Base-by-base conservation (phyloP, 2,113 vertebrate genomes). In the Pterocles burchelli region DNA sequence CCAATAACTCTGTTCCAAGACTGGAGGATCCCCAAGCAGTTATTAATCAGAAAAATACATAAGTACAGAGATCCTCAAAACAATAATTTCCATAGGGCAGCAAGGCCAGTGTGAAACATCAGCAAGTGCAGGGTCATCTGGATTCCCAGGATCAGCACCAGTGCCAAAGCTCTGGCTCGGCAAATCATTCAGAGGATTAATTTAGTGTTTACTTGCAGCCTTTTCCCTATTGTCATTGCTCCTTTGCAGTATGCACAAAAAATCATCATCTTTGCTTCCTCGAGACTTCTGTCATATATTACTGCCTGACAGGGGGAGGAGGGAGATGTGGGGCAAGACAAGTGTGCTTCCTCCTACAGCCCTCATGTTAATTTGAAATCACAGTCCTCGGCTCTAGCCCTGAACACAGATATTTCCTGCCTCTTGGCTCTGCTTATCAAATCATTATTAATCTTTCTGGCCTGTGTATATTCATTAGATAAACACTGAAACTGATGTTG, bases 381-480 rank as follows among this genome's bases (percentile, higher is more conserved):
- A 41, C 1, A 14, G 59, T 89, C 71, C 70, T 6, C 15, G 2
- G 82, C 86, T 66, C 88, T 10, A 63, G 76, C 84, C 65, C 85
- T 15, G 14, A 75, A 46, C 74, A 33, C 0, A 1, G 84, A 12
- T 68, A 83, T 91, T 90, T 89, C 95, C 94, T 86, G 72, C 78
- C 96, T 92, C 93, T 87, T 52, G 79, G 93, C 86, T 92, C 92
- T 85, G 87, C 89, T 77, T 58, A 80, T 38, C 62, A 74, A 82
- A 94, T 73, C 90, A 73, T 95, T 97, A 96, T 97, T 95, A 95
- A 97, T 97, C 93, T 96, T 92, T 58, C 87, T 91, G 82, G 58
- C 77, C 95, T 45, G 90, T 88, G 95, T 96, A 97, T 96, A 96
- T 97, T 97, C 97, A 96, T 97, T 97, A 97, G 96, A 91, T 93